Evolutionary conservation across 2,113 vertebrate species (phyloP).

Genomic region (Centropristis striata): DNA sequence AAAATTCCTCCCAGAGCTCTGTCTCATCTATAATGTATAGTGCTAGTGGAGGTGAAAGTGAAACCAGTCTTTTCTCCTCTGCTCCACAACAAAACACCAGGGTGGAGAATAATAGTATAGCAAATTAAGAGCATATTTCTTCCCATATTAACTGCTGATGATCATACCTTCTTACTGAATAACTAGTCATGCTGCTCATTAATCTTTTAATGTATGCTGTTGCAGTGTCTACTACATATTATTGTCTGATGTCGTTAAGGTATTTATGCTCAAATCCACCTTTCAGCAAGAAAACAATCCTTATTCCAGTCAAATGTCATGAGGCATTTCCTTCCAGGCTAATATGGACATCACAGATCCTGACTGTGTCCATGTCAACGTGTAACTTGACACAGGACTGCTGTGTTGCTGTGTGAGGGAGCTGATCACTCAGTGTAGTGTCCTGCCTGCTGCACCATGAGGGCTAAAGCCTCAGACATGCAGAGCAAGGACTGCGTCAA

Average conservation of each 20-base stretch:
- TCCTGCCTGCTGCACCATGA: conserved; percentile 56
- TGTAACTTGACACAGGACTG: conserved; percentile 57
- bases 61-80: conserved; percentile 41
- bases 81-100: neutral
- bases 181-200: neutral
- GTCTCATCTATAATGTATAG: conserved; percentile 72
- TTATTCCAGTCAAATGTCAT: neutral
- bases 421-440: conserved; percentile 23
- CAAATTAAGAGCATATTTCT: neutral
- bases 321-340: neutral
- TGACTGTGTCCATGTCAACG: neutral
- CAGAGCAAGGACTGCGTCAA: conserved; percentile 85
- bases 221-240: neutral
- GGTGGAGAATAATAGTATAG: neutral
- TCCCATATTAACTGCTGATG: neutral
- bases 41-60: conserved; percentile 60
- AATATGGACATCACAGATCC: neutral
- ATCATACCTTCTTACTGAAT: neutral
- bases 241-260: neutral
- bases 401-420: conserved; percentile 15
- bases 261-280: neutral
- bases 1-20: neutral
- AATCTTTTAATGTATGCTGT: neutral
- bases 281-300: neutral
- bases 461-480: conserved; percentile 67